Evolutionary conservation across 1,140 invertebrate genomes (phyloP), one percentile per base, ranked within the genome.

Genomic region (Zophobas atratus): DNA sequence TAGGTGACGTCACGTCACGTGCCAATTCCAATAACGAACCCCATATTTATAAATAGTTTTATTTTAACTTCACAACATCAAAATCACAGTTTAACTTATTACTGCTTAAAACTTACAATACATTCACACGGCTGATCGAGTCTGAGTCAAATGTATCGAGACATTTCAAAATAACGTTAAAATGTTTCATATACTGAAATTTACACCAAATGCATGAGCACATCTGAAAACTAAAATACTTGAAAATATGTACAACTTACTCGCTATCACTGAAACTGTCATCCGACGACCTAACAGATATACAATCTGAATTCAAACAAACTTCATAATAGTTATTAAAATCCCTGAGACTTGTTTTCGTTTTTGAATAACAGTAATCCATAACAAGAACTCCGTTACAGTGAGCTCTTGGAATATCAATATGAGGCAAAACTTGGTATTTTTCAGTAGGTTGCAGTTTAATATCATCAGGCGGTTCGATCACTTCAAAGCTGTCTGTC

Each of bases 311-410:
- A 57, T n/a, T 60, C 56, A 57, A 60, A 60, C 38, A 63, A 20
- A 86, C 79, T 81, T 86, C 85, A 72, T 82, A 85, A 63, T 80
- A 76, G 82, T 84, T 84, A 74, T 79, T 79, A 56, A 81, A 83
- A 82, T 86, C 85, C 81, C 84, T 84, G 80, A 86, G 84, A 78
- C 60, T 79, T 49, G 75, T 77, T 80, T 85, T 84, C 67, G 84
- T 80, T 73, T 70, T 57, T 33, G 82, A 78, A 35, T 76, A 81
- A 46, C 83, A 79, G 39, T 80, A 81, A 53, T 85, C 81, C 77
- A 86, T 79, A 53, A 85, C 81, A 67, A 82, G 82, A 20, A 85
- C 84, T 36, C 81, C 79, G 39, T 81, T 82, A 70, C 82, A 81
- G 74, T 82, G 70, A n/a, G 82, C 75, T n/a, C 75, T 76, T 36